These are phyloP conservation scores for Amphibalanus amphitrite DNA, from an alignment of 1,140 invertebrate genomes.

Conservation along the genomic window DNA sequence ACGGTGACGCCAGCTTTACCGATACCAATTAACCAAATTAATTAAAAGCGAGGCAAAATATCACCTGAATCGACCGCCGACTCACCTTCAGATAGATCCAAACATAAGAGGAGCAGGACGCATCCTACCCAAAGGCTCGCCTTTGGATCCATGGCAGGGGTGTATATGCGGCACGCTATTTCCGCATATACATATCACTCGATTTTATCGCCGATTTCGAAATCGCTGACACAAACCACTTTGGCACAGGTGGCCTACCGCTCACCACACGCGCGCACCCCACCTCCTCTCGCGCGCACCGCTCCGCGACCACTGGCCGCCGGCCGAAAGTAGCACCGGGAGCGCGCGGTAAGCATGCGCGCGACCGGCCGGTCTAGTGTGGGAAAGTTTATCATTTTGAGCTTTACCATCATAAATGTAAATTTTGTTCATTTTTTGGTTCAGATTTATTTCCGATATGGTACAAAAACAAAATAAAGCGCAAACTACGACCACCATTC, in stretches of 20 bases:
- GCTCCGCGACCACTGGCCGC: background rate
- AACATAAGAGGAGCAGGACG: background rate
- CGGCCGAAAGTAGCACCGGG: background rate
- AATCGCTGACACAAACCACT: background rate
- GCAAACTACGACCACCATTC: too few species aligned
- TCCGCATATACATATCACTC: slow-evolving; percentile 1
- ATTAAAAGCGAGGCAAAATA: too few species aligned
- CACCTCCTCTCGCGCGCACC: background rate
- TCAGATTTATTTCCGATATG: too few species aligned
- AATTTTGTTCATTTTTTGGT: too few species aligned
- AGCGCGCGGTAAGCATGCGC: background rate
- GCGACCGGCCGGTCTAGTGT: background rate
- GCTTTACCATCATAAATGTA: too few species aligned
- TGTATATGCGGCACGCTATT: background rate
- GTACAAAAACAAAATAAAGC: too few species aligned
- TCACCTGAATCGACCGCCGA: too few species aligned
- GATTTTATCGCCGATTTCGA: background rate
- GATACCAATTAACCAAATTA: too few species aligned
- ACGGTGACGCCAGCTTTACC: too few species aligned
- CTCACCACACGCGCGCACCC: too few species aligned
- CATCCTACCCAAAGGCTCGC: background rate
- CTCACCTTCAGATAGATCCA: background rate
- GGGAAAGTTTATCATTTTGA: background rate
- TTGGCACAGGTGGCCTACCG: background rate
- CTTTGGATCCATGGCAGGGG: background rate